Evolutionary conservation across 2,888 invertebrate species (phyloP).

Genomic region (Carcina quercana): DNA sequence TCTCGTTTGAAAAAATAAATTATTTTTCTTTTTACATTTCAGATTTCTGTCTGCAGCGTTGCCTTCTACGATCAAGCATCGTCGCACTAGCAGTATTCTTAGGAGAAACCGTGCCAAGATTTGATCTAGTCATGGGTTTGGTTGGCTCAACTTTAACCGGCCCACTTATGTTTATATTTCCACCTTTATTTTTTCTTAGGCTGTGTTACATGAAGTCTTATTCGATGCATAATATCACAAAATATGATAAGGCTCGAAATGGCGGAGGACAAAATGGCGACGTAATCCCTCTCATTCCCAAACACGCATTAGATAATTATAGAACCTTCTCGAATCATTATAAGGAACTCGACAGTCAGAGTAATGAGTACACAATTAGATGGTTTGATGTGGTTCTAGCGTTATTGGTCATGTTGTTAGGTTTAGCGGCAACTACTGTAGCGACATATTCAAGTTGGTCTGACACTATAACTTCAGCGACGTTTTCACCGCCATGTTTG

Average conservation of each 20-base stretch:
- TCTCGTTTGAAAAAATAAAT: too few relatives aligned
- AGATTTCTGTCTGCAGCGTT: slow-evolving; percentile 86
- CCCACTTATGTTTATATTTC: slow-evolving; percentile 88
- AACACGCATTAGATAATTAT: slow-evolving; percentile 33
- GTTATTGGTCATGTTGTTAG: slow-evolving; percentile 74
- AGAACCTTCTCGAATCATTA: slow-evolving; percentile 39
- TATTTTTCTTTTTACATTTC: slow-evolving; percentile 29
- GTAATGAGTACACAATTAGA: slow-evolving; percentile 36
- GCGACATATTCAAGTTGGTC: slow-evolving; percentile 83
- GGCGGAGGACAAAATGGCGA: slow-evolving; percentile 4
- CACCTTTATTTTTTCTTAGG: slow-evolving; percentile 86
- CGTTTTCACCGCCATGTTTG: slow-evolving; percentile 83
- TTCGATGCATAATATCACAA: background rate
- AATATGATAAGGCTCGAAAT: slow-evolving; percentile 8
- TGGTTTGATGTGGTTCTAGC: slow-evolving; percentile 71
- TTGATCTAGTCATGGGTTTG: slow-evolving; percentile 89
- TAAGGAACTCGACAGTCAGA: slow-evolving; percentile 23
- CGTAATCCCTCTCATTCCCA: slow-evolving; percentile 34
- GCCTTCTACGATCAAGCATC: slow-evolving; percentile 80
- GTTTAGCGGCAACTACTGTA: slow-evolving; percentile 76
- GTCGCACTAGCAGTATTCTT: slow-evolving; percentile 82
- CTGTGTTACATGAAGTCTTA: slow-evolving; percentile 70
- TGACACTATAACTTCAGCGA: slow-evolving; percentile 76
- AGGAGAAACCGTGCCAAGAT: slow-evolving; percentile 88
- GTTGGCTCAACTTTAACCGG: slow-evolving; percentile 90